A percentile compares a stretch with the other conserved stretches of the same genome.
phyloP scores from a whole-genome alignment of 1,140 invertebrate genomes.

The Caenorhabditis elegans region WBcel235 BX284605.5:12186001-12186500 shows the following conservation, averaged over 20 bases:
- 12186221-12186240: neutral
- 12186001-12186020: neutral
- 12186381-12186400: neutral
- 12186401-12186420: neutral
- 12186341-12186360: neutral
- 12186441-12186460: neutral
- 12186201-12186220: neutral
- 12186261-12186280: neutral
- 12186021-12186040: neutral
- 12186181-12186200: neutral
- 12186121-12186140: neutral
- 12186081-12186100: neutral
- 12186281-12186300: too few relatives aligned
- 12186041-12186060: neutral
- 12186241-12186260: neutral
- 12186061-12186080: neutral
- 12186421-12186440: neutral
- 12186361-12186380: neutral
- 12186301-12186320: too few relatives aligned
- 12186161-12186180: slow-evolving; percentile 7
- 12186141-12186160: neutral
- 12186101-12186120: neutral
- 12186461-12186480: slow-evolving; percentile 16
- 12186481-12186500: neutral
- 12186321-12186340: too few relatives aligned